Evolutionary conservation across 1,140 invertebrate species (phyloP).

Genomic region (Drosophila yakuba): DNA sequence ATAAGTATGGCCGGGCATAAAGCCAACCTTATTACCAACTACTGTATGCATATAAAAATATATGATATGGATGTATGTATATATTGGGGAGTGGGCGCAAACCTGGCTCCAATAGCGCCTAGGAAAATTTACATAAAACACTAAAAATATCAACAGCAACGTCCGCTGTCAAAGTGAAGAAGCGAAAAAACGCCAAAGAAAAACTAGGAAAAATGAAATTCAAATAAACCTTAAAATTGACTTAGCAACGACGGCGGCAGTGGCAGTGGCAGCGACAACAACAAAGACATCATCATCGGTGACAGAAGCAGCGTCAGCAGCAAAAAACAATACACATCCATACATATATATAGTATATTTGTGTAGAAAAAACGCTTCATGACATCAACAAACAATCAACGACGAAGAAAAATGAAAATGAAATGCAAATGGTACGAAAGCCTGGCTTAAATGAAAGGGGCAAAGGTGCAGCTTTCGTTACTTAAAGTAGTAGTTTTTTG

Average conservation of each 20-base stretch:
- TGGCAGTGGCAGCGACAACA: constrained; percentile 26
- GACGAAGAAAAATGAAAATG: constrained; percentile 41
- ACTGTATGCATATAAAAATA: neutral
- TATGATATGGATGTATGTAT: neutral
- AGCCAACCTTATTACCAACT: constrained; percentile 64
- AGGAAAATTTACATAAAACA: constrained; percentile 70
- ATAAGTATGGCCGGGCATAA: constrained; percentile 66
- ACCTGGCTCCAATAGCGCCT: constrained; percentile 11
- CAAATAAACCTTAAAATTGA: constrained; percentile 81
- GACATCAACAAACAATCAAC: constrained; percentile 60
- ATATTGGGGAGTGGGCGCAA: neutral
- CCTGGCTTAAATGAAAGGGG: constrained; percentile 1
- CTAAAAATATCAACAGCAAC: constrained; percentile 64
- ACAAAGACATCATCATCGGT: constrained; percentile 28
- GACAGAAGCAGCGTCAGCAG: constrained; percentile 24
- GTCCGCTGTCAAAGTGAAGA: constrained; percentile 30
- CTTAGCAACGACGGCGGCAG: constrained; percentile 59
- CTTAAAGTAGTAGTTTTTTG: constrained; percentile 2
- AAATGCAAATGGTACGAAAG: constrained; percentile 38
- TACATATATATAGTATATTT: neutral
- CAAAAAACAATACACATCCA: constrained; percentile 29
- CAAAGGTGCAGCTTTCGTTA: constrained; percentile 16
- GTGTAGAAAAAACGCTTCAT: constrained; percentile 45
- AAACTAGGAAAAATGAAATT: constrained; percentile 70
- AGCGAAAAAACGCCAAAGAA: constrained; percentile 34